A percentile compares a stretch with the other conserved stretches of the same genome.
These are phyloP conservation scores for Tiliqua scincoides DNA, from an alignment of 2,113 vertebrate species.

Conservation along the genomic window DNA sequence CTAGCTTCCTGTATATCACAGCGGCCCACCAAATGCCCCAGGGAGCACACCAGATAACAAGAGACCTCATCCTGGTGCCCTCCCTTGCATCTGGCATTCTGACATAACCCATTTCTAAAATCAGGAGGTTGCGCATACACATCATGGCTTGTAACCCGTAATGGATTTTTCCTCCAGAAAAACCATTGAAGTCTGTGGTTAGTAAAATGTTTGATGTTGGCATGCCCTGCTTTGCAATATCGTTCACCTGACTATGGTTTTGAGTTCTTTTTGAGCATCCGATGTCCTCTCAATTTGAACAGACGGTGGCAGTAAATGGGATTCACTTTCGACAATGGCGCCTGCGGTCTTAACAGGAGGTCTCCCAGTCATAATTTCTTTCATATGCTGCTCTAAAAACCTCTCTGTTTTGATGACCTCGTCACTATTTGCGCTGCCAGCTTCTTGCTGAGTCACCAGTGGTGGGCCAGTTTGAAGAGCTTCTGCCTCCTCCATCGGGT, in stretches of 20 bases:
- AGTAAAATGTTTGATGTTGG: background rate
- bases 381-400: conserved; percentile 75
- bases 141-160: too few relatives aligned
- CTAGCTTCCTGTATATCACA: too few relatives aligned
- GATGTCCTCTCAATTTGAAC: conserved; percentile 60
- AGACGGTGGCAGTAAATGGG: conserved; percentile 59
- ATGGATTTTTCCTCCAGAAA: too few relatives aligned
- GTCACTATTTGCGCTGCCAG: background rate
- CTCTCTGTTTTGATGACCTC: conserved; percentile 41
- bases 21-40: too few relatives aligned
- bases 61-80: too few relatives aligned
- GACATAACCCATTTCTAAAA: too few relatives aligned
- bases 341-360: conserved; percentile 72
- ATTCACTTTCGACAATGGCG: conserved; percentile 45
- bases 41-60: too few relatives aligned
- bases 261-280: conserved; percentile 35
- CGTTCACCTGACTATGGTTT: conserved; percentile 63
- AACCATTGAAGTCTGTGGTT: background rate
- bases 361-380: conserved; percentile 68
- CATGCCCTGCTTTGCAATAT: background rate
- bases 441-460: conserved; percentile 14
- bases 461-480: background rate
- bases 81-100: too few relatives aligned
- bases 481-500: background rate
- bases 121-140: too few relatives aligned